These are phyloP conservation scores for Distichodus sexfasciatus DNA, from an alignment of 2,797 vertebrate species.

Conservation along the genomic window DNA sequence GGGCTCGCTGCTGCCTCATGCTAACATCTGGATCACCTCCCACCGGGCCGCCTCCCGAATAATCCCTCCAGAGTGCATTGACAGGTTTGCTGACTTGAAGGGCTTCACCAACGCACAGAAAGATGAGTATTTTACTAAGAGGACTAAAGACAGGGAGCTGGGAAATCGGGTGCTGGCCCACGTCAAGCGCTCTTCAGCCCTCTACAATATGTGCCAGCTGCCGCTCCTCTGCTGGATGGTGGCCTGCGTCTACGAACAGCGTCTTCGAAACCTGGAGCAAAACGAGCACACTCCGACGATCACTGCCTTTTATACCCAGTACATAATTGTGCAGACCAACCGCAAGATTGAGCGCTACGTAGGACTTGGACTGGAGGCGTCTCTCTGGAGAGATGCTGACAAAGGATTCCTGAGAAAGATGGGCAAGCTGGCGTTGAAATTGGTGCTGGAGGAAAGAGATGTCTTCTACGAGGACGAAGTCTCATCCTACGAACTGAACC, in stretches of 20 bases:
- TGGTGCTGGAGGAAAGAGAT: conserved; percentile 52
- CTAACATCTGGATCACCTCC: conserved; percentile 70
- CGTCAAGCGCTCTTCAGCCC: conserved; percentile 49
- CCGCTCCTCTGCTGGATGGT: conserved; percentile 66
- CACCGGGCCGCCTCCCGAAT: conserved; percentile 51
- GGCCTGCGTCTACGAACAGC: conserved; percentile 53
- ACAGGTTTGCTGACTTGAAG: conserved; percentile 62
- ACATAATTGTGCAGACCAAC: conserved; percentile 65
- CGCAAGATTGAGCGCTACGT: conserved; percentile 64
- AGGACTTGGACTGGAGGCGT: conserved; percentile 10
- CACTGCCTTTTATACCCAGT: conserved; percentile 62
- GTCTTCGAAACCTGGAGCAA: conserved; percentile 24
- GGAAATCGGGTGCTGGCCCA: conserved; percentile 47
- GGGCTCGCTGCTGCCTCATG: conserved; percentile 63
- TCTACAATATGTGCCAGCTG: conserved; percentile 59
- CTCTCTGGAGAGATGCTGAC: conserved; percentile 59
- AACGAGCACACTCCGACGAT: conserved; percentile 52
- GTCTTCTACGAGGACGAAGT: conserved; percentile 63
- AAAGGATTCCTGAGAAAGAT: conserved; percentile 46
- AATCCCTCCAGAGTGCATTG: conserved; percentile 62
- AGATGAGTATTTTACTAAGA: conserved; percentile 65
- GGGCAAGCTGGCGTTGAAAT: conserved; percentile 65
- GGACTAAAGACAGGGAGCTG: conserved; percentile 37
- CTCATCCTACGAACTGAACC: conserved; percentile 29
- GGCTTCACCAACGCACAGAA: conserved; percentile 66